Evolutionary conservation across 2,113 vertebrate genomes (phyloP), one percentile per base, ranked within the genome.

Genomic region (Podarcis muralis): DNA sequence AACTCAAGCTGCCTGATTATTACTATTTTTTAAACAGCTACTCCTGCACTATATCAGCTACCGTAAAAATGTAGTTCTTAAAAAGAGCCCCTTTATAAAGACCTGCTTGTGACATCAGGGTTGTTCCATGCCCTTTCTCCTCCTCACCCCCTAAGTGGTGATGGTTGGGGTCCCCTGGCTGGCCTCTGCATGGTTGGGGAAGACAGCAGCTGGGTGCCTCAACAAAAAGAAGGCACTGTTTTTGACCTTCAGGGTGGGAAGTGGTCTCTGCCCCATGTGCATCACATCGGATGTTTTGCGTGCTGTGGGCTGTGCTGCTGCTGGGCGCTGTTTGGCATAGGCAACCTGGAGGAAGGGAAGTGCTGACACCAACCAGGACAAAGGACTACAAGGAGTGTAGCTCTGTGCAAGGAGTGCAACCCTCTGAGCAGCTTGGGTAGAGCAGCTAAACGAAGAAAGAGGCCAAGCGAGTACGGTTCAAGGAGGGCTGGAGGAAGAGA

Each of bases 21-120:
- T 43, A 43, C 27, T 2, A 27, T 30, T 22, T 7, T 30, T 53
- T 6, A 15, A 30, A 62, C 7, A 57, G 0, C 2, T 4, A 32
- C 22, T 40, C 48, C 48, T 65, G 71, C 65, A 22, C 43, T 65
- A 3, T 23, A 83, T 16, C 48, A 1, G 86, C 86, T 11, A 81
- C 71, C 75, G 20, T 48, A 78, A 18, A 62, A 71, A 59, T 87
- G 83, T 22, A 13, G 27, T 79, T 59, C 12, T 0, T 40, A 8
- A 69, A 30, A 37, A 37, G 68, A 86, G 57, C 59, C 77, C 75
- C 62, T n/a, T 89, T 89, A 87, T 87, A 91, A 79, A 75, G 57
- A 25, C 69, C n/a, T 74, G 81, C 57, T 23, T 40, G 43, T 83
- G 84, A 89, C 66, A 53, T 74, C 79, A 83, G 57, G 30, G 25